Evolutionary conservation across 2,888 invertebrate species (phyloP).

Genomic region (Trichopria drosophilae): DNA sequence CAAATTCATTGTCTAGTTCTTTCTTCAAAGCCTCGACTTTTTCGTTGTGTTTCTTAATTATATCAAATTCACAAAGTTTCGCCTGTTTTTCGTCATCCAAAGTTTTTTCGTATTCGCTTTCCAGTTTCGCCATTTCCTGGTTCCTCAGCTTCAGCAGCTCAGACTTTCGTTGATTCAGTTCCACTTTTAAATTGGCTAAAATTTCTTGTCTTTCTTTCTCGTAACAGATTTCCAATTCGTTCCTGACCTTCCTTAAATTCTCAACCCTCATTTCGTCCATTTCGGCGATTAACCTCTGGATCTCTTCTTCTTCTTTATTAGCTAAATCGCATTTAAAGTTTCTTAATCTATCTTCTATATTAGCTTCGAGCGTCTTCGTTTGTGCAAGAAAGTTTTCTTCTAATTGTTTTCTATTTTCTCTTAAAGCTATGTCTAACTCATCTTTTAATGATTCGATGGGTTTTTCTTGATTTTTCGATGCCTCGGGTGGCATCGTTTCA

Average conservation of each 20-base stretch:
- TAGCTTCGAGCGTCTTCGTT: conserved; percentile 58
- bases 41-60: conserved; percentile 59
- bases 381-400: conserved; percentile 58
- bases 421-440: conserved; percentile 62
- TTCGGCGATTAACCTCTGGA: conserved; percentile 46
- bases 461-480: conserved; percentile 57
- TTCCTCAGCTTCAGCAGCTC: conserved; percentile 59
- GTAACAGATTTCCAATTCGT: conserved; percentile 53
- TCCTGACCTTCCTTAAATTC: conserved; percentile 49
- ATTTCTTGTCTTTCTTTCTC: conserved; percentile 57
- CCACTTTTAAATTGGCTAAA: conserved; percentile 58
- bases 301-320: conserved; percentile 52
- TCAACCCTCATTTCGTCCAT: conserved; percentile 49
- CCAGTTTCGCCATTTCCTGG: conserved; percentile 62
- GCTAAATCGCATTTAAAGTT: conserved; percentile 61
- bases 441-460: conserved; percentile 62
- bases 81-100: conserved; percentile 52
- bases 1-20: conserved; percentile 54
- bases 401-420: conserved; percentile 53
- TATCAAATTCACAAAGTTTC: conserved; percentile 48
- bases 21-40: conserved; percentile 66
- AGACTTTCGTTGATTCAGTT: conserved; percentile 60
- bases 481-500: conserved; percentile 50
- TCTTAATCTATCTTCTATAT: conserved; percentile 57
- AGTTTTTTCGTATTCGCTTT: conserved; percentile 60